Base-by-base conservation (phyloP, 2,797 vertebrate species). In the Sitta carolinensis region DNA sequence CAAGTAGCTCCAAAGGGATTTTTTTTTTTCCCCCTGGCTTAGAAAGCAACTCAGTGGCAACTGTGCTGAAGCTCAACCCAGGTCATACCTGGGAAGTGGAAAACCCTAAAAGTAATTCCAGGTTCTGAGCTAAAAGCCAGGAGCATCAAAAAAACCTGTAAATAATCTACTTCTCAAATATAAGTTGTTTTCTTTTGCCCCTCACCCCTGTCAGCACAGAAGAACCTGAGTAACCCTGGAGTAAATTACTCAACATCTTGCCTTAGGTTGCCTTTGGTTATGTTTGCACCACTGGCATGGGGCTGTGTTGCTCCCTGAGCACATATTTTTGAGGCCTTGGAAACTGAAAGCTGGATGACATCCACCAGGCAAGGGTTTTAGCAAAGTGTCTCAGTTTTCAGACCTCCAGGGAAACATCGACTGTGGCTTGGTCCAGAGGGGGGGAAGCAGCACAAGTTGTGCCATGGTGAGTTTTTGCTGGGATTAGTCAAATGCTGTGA, bases 331-430 rank as follows among this genome's bases (percentile, higher is more conserved):
- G 69, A 75, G 79, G 73, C 61, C 58, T 62, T 80, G 92, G 72
- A 85, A 93, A 80, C 57, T 43, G 57, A 36, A 80, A 88, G 25
- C 48, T 89, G 78, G 86, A 68, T 38, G 21, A 13, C 32, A n/a
- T 57, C 78, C 87, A 74, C 57, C 54, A 58, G 50, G 43, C 80
- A 52, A 83, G 64, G 21, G 22, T 54, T 83, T 58, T 8, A 89
- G 55, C 40, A 42, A 47, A 93, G 50, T 6, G 16, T 36, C 63
- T 30, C 75, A 62, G 40, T 80, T 87, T 79, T 78, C 62, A 48
- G 23, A 5, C 73, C 69, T 48, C 51, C 0, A 0, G 69, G 78
- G 73, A 86, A 50, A 40, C 11, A 8, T 27, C 14, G 25, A 4
- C 23, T 40, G 0, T 48, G 78, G 70, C 64, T 67, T 58, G 47